phyloP scores from a whole-genome alignment of 2,888 invertebrate species.

The Anoncus sp. region DNA sequence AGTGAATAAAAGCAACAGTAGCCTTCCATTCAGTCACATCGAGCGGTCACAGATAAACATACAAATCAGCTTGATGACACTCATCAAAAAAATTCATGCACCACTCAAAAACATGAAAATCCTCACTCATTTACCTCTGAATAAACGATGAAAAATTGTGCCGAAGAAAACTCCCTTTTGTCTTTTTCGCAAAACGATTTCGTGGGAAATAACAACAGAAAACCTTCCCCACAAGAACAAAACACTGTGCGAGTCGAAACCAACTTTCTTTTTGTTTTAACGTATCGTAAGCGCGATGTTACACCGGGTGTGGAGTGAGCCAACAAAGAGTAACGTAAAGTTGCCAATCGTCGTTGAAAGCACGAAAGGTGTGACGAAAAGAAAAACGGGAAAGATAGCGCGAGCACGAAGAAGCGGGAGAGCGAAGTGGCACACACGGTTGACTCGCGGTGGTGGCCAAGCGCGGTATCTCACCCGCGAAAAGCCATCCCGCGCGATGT shows the following conservation, averaged over 20 bases:
- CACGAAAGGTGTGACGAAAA: conserved; percentile 4
- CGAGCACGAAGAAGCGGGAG: conserved; percentile 39
- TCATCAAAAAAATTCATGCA: conserved; percentile 2
- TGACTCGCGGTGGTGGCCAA: conserved; percentile 60
- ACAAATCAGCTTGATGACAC: conserved; percentile 26
- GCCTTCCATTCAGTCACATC: conserved; percentile 5
- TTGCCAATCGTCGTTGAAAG: conserved; percentile 4
- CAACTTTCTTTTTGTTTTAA: conserved; percentile 5
- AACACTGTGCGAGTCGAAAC: conserved; percentile 14
- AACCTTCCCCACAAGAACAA: neutral
- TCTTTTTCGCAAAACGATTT: neutral
- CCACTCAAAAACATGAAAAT: neutral
- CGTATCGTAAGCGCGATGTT: neutral
- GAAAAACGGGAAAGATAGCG: neutral
- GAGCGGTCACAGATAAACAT: conserved; percentile 21
- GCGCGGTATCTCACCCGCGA: conserved; percentile 81
- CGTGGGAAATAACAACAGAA: neutral
- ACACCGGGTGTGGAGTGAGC: conserved; percentile 1
- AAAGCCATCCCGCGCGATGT: conserved; percentile 81
- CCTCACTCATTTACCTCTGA: conserved; percentile 14
- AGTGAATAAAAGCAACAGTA: conserved; percentile 8
- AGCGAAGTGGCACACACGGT: conserved; percentile 47
- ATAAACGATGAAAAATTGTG: neutral
- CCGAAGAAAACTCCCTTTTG: neutral
- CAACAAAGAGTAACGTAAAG: conserved; percentile 1